These are phyloP conservation scores for Leptobrachium ailaonicum DNA, from an alignment of 2,113 vertebrate species.

Conservation along the genomic window DNA sequence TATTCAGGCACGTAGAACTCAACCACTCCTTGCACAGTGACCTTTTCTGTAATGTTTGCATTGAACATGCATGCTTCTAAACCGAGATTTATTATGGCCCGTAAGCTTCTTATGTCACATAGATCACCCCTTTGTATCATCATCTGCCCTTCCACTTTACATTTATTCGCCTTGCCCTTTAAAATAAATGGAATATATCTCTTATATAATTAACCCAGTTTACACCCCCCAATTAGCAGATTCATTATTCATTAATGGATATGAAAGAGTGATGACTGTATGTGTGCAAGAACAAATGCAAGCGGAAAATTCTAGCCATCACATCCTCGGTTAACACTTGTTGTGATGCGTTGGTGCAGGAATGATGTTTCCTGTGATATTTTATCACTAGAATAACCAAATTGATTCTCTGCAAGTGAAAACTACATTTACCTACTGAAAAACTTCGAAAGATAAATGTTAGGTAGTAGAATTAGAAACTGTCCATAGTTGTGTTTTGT, in stretches of 20 bases:
- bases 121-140: slow-evolving; percentile 68
- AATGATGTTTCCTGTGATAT: no score
- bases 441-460: no score
- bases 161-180: slow-evolving; percentile 83
- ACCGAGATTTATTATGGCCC: slow-evolving; percentile 65
- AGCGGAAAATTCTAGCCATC: neutral
- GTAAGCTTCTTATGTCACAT: slow-evolving; percentile 69
- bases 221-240: slow-evolving; percentile 75
- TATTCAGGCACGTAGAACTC: slow-evolving; percentile 7
- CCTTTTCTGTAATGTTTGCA: slow-evolving; percentile 73
- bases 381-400: no score
- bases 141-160: slow-evolving; percentile 66
- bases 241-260: slow-evolving; percentile 73
- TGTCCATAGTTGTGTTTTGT: no score
- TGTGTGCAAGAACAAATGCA: neutral
- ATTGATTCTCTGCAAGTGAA: no score
- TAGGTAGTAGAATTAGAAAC: no score
- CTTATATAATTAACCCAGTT: slow-evolving; percentile 72
- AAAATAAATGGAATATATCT: slow-evolving; percentile 73
- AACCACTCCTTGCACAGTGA: slow-evolving; percentile 67
- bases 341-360: no score
- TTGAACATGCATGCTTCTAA: slow-evolving; percentile 75
- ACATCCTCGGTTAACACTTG: no score
- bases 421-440: no score
- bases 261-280: slow-evolving; percentile 29